Evolutionary conservation across 2,797 vertebrate species (phyloP), one percentile per base, ranked within the genome.

Genomic region (Anolis apletophallus): DNA sequence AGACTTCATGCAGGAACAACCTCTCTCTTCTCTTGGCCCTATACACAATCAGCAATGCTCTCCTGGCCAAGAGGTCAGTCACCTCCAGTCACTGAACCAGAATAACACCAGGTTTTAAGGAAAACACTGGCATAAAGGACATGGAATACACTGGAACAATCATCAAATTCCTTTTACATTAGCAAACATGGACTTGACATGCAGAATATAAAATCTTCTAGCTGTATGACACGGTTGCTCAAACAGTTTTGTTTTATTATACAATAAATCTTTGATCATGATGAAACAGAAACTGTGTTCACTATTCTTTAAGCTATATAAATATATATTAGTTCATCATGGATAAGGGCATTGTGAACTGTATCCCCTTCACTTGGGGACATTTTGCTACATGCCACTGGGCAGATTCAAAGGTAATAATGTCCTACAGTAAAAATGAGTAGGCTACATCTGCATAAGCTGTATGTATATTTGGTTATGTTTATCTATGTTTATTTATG

Each of bases 31-130:
- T 93, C 82, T 72, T 54, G 87, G 79, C 55, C 80, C 57, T 73
- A 92, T 84, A 88, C 55, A 80, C 74, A 89, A 91, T 92, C 87
- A 88, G 86, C 84, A 91, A 91, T 88, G 91, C 78, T 83, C 87
- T 89, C 90, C 77, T 95, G 93, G 92, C 95, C 93, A 23, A 13
- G 83, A 90, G 96, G 94, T 96, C 96, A 95, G 11, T 92, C 92
- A 96, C 96, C 95, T 93, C 64, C 46, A 80, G 81, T 86, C 81
- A 86, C 92, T 85, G 29, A 83, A 88, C 89, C 94, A 92, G 84
- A 89, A 85, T 85, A 93, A 84, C 91, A 86, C 16, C 0, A 1
- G 64, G 34, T 9, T 91, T 88, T 83, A 89, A 74, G 55, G 75
- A 86, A 92, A 84, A 16, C 55, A 85, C 32, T 85, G 82, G 57